Percentiles rank a stretch among this genome's conserved stretches.
These are phyloP conservation scores for Lipotes vexillifer DNA, from an alignment of 2,113 vertebrate genomes.

Conservation along the genomic window DNA sequence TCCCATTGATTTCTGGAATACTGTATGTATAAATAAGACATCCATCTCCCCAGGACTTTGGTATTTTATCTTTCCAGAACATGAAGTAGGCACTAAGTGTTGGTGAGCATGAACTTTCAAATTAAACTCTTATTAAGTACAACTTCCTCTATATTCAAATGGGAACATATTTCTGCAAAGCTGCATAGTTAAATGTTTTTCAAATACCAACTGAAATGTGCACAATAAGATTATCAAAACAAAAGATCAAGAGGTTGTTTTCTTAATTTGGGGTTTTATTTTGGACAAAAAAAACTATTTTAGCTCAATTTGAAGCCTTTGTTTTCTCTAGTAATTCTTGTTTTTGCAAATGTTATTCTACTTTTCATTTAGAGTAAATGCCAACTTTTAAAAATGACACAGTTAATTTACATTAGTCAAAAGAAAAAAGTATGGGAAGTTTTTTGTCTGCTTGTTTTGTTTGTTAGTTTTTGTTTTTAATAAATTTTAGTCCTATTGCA, in stretches of 20 bases:
- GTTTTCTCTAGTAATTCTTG: background rate
- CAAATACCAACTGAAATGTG: background rate
- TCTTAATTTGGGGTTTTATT: slow-evolving; percentile 31
- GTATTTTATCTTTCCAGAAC: slow-evolving; percentile 52
- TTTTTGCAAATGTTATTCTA: slow-evolving; percentile 13
- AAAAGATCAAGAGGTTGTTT: background rate
- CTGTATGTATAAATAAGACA: slow-evolving; percentile 53
- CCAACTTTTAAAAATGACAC: background rate
- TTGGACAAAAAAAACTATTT: background rate
- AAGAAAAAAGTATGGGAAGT: slow-evolving; percentile 12
- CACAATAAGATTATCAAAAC: background rate
- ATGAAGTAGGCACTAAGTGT: background rate
- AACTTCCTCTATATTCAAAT: background rate
- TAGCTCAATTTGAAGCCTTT: background rate
- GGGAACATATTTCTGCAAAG: background rate
- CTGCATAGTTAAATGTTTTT: background rate
- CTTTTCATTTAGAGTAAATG: slow-evolving; percentile 21
- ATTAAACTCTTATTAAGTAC: slow-evolving; percentile 47
- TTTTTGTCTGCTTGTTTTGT: background rate
- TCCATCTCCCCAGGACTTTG: background rate
- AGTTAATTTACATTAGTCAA: background rate
- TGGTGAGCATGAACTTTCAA: slow-evolving; percentile 45
- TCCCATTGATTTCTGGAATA: slow-evolving; percentile 54
- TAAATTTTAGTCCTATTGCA: slow-evolving; percentile 35
- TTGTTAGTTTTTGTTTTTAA: background rate